Percentiles rank a stretch among this genome's conserved stretches.
Evolutionary conservation across 1,140 invertebrate species (phyloP).

Genomic region (Schlechtendalia chinensis): DNA sequence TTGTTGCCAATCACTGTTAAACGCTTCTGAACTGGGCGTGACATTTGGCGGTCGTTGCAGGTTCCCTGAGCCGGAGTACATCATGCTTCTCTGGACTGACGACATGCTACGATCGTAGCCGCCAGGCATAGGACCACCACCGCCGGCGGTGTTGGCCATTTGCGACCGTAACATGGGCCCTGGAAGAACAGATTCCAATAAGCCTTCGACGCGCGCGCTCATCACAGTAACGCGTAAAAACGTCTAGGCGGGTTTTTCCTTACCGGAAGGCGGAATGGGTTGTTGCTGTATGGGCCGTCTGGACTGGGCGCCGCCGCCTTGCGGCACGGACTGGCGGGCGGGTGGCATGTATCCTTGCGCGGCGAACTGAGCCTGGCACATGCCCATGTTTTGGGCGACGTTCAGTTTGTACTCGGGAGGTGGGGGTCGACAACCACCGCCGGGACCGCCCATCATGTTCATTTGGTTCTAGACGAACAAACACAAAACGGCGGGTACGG

Average conservation of each 20-base stretch:
- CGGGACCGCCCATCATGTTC: slow-evolving; percentile 25
- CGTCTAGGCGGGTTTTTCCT: no score
- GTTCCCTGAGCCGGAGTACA: not conserved
- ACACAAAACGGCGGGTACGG: no score
- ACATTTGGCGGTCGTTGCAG: slow-evolving; percentile 41
- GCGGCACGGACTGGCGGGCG: slow-evolving; percentile 18
- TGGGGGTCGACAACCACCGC: slow-evolving; percentile 27
- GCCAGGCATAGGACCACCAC: slow-evolving; percentile 22
- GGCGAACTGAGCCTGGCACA: slow-evolving; percentile 29
- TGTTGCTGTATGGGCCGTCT: slow-evolving; percentile 39
- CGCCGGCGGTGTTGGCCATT: slow-evolving; percentile 37
- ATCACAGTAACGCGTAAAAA: no score
- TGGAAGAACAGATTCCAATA: no score
- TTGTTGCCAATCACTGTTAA: slow-evolving; percentile 47
- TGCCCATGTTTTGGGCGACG: slow-evolving; percentile 39
- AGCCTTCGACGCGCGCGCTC: no score
- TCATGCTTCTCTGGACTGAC: slow-evolving; percentile 14
- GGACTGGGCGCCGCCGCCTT: slow-evolving; percentile 22
- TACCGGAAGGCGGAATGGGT: slow-evolving; percentile 42
- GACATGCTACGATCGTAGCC: slow-evolving; percentile 32
- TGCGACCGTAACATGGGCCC: slow-evolving; percentile 42
- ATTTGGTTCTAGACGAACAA: slow-evolving; percentile 46
- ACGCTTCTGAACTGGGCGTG: slow-evolving; percentile 40
- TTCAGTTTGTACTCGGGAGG: slow-evolving; percentile 43
- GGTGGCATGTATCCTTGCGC: slow-evolving; percentile 40